phyloP scores from a whole-genome alignment of 1,140 invertebrate species.

The Conus ventricosus region DNA sequence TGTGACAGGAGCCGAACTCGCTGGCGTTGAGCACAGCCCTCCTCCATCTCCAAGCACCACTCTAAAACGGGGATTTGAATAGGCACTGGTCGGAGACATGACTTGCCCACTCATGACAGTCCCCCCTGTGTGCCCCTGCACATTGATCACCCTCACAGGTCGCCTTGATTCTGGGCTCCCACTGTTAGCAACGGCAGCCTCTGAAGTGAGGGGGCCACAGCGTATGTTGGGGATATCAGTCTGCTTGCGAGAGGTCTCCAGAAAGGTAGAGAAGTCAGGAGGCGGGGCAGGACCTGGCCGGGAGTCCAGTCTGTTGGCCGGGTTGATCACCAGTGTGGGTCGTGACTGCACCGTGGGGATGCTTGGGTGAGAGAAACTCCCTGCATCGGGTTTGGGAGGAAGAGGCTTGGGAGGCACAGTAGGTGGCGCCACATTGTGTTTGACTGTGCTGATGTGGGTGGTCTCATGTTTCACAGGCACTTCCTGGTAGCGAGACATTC shows the following conservation, averaged over 20 bases:
- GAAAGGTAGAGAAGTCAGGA: conserved; percentile 14
- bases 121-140: conserved; percentile 37
- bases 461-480: conserved; percentile 30
- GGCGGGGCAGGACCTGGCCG: not conserved
- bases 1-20: conserved; percentile 24
- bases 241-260: conserved; percentile 16
- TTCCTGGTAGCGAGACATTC: conserved; percentile 26
- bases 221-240: conserved; percentile 32
- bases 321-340: conserved; percentile 10
- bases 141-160: conserved; percentile 46
- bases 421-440: conserved; percentile 16
- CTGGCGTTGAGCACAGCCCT: conserved; percentile 37
- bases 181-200: not conserved
- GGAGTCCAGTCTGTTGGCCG: not conserved
- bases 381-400: not conserved
- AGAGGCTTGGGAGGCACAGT: conserved; percentile 14
- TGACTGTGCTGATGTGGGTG: conserved; percentile 31
- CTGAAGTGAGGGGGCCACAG: conserved; percentile 14
- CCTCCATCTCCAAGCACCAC: conserved; percentile 46
- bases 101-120: conserved; percentile 38
- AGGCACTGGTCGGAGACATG: conserved; percentile 28
- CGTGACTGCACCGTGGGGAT: conserved; percentile 2
- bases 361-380: not conserved
- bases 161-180: conserved; percentile 37
- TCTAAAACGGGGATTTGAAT: conserved; percentile 35